Evolutionary conservation across 2,797 vertebrate species (phyloP), one percentile per base, ranked within the genome.

Genomic region (Eulemur mongoz): DNA sequence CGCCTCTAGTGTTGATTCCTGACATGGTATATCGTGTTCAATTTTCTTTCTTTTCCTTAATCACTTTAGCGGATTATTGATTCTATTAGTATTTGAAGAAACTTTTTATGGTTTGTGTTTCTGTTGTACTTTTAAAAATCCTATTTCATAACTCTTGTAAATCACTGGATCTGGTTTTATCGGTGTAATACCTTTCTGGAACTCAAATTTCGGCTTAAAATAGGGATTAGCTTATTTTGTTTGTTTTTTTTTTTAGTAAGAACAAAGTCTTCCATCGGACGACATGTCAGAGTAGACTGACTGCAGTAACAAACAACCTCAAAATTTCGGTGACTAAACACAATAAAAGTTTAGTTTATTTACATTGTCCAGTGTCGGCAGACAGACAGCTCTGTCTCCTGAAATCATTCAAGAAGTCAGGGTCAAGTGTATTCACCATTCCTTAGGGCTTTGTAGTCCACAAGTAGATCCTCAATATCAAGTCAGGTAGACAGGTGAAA

Each of bases 191-290:
- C 15, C 23, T 86, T 75, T 91, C n/a, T 83, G 8, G 15, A 88
- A 79, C 4, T 79, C 40, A 88, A 87, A 73, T 88, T 73, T 93
- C 63, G 88, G 40, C 38, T 75, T 85, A 85, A 78, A 96, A 57
- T 23, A 59, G 20, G 54, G 18, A 72, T 48, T 25, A 78, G 5
- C 12, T 87, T 78, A 18, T 18, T 48, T 40, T 40, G 4, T 40
- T 40, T 40, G 5, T 40, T 5, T 40, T 40, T 40, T 43, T 45
- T 67, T 40, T 83, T 17, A 32, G 15, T 45, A 95, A 86, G 43
- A 52, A 79, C 35, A 76, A 81, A 61, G 12, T 38, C 0, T 18
- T 52, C 43, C 35, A 40, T 6, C 14, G 43, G 27, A 45, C n/a
- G 20, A 50, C 57, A 67, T 75, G 30, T 50, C 65, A 80, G 20